phyloP scores from a whole-genome alignment of 92 coral and sea anemone genomes.

The Umimayanthus kanabou region DNA sequence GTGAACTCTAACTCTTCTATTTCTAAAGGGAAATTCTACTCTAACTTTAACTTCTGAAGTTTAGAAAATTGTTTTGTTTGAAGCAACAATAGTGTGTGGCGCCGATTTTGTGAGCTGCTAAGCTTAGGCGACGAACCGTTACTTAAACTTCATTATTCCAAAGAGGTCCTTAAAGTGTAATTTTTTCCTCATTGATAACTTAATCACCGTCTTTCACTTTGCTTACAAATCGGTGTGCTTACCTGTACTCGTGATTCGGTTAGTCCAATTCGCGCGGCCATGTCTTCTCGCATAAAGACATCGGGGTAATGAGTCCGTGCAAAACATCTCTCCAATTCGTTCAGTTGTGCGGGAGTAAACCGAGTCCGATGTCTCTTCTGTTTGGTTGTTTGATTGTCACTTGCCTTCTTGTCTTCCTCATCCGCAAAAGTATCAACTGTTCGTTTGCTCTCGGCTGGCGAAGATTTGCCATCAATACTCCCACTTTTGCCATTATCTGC shows the following conservation, averaged over 20 bases:
- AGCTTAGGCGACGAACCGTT: slow-evolving; percentile 73
- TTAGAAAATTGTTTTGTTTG: slow-evolving; percentile 35
- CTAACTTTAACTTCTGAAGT: slow-evolving; percentile 21
- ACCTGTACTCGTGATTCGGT: slow-evolving; percentile 99
- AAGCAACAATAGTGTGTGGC: slow-evolving; percentile 11
- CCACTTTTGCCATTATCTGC: slow-evolving; percentile 92
- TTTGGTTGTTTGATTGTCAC: slow-evolving; percentile 85
- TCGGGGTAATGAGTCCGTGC: slow-evolving; percentile 99
- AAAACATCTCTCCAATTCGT: slow-evolving; percentile 96
- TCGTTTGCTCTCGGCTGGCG: slow-evolving; percentile 90
- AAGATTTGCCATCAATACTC: slow-evolving; percentile 82
- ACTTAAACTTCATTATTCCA: slow-evolving; percentile 89
- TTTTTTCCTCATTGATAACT: slow-evolving; percentile 68
- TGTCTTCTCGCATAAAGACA: slow-evolving; percentile 97
- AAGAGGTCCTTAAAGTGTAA: slow-evolving; percentile 72
- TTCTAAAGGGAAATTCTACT: not conserved
- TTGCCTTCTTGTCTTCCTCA: slow-evolving; percentile 85
- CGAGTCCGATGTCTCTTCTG: slow-evolving; percentile 99
- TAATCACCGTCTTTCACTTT: slow-evolving; percentile 52
- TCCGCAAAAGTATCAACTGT: slow-evolving; percentile 85
- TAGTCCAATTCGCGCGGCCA: slow-evolving; percentile 94
- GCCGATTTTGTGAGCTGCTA: slow-evolving; percentile 3
- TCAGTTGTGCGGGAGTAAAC: slow-evolving; percentile 98
- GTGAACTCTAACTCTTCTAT: slow-evolving; percentile 53
- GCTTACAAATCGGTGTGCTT: slow-evolving; percentile 44